Base-by-base conservation (phyloP, 2,888 invertebrate species). In the Cremastinae sp. region DNA sequence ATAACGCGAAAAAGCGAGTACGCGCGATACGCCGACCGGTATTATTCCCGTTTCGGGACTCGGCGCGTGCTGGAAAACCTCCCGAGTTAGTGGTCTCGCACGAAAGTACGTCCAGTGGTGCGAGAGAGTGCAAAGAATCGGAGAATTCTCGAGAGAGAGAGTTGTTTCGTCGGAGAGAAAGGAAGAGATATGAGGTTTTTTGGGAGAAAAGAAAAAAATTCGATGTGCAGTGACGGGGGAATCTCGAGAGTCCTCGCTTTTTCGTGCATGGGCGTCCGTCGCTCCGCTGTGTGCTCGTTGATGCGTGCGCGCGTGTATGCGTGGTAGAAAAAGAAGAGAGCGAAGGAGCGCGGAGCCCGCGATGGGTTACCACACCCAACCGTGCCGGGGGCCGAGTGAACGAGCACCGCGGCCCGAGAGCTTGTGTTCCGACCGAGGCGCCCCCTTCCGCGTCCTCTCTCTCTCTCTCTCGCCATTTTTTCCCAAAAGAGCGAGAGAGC, bases 361-460 rank as follows among this genome's bases (percentile, higher is more conserved):
- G 85, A 84, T 85, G 86, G 85, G 85, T 88, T 86, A 89, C 89
- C 89, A 89, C 89, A 89, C 89, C 89, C 89, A 89, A 88, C 84
- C 84, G 84, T 82, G 82, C 83, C 83, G 84, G 82, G 81, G 82
- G 83, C 80, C 83, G 83, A 84, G 84, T 80, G 83, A 84, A 82
- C 84, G 84, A 83, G 82, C 61, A 69, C 61, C 59, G 79, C 81
- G 80, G 81, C 80, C 77, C 78, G 82, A 80, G 82, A 80, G 81
- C 80, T 79, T 80, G 59, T 70, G 59, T 83, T 79, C 80, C 82
- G 81, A 81, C 79, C 79, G 78, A 79, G 82, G 81, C 81, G 81
- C 80, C 83, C 59, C 53, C 38, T 49, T 79, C 79, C 79, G 43
- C 58, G 22, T 8, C 49, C 58, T 9, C 38, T n/a, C 28, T 12